These are phyloP conservation scores for Drosophila lini DNA, from an alignment of 1,140 invertebrate genomes.

Conservation along the genomic window DNA sequence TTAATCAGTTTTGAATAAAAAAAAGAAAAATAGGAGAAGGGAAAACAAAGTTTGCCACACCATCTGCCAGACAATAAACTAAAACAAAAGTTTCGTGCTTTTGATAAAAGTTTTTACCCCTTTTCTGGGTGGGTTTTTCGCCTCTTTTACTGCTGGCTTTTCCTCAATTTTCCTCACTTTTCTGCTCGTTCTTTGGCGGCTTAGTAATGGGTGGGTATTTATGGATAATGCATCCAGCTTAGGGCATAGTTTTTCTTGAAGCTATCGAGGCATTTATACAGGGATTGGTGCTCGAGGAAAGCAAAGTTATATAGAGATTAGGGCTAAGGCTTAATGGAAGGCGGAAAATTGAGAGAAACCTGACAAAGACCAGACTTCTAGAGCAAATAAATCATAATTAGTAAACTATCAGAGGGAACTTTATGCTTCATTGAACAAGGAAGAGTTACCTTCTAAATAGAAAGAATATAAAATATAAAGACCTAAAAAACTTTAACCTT, in stretches of 20 bases:
- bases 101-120: constrained; percentile 60
- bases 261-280: not conserved
- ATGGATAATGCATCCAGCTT: constrained; percentile 24
- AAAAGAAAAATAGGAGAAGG: not conserved
- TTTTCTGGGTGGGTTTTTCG: not conserved
- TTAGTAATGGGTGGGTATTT: constrained; percentile 10
- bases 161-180: constrained; percentile 1
- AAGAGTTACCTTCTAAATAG: too few species aligned
- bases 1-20: constrained; percentile 65
- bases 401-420: too few species aligned
- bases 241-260: constrained; percentile 1
- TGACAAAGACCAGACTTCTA: not conserved
- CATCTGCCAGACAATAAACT: constrained; percentile 72
- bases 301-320: not conserved
- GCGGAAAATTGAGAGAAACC: not conserved
- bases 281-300: not conserved
- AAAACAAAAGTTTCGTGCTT: constrained; percentile 69
- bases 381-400: not conserved
- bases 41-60: constrained; percentile 53
- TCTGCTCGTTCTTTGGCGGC: not conserved
- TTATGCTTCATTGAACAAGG: too few species aligned
- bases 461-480: too few species aligned
- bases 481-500: not conserved
- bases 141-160: not conserved
- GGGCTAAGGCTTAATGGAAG: not conserved